Percentiles rank a stretch among this genome's conserved stretches.
phyloP scores from a whole-genome alignment of 1,140 invertebrate species.

The Thaumetopoea pityocampa region DNA sequence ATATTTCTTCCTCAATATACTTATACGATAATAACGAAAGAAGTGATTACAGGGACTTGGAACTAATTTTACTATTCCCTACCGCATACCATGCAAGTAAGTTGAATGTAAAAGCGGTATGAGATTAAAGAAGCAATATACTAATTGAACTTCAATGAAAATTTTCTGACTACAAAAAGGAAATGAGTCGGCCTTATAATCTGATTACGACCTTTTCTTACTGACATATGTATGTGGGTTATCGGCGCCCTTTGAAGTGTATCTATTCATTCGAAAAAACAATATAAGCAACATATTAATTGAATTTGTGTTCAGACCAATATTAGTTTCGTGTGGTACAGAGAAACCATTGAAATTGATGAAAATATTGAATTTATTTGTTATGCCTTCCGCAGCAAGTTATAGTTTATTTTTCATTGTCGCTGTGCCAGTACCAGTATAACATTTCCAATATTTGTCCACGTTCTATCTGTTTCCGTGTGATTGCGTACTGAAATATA shows the following conservation, averaged over 20 bases:
- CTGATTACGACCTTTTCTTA: constrained; percentile 26
- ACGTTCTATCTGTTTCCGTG: constrained; percentile 44
- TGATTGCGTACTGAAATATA: constrained; percentile 24
- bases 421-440: constrained; percentile 1
- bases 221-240: constrained; percentile 34
- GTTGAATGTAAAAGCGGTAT: constrained; percentile 7
- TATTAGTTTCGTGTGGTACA: constrained; percentile 1
- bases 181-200: constrained; percentile 17
- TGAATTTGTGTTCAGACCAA: constrained; percentile 5
- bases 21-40: too few relatives aligned
- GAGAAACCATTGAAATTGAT: not conserved
- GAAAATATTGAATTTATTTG: not conserved
- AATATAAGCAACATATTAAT: too few relatives aligned
- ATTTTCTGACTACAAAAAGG: constrained; percentile 13
- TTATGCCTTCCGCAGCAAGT: not conserved
- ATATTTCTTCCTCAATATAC: too few relatives aligned
- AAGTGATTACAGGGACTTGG: too few relatives aligned
- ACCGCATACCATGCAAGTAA: not conserved
- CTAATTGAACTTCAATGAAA: constrained; percentile 8
- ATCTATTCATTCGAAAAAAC: constrained; percentile 12
- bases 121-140: constrained; percentile 8
- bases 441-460: constrained; percentile 38
- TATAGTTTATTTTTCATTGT: constrained; percentile 11
- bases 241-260: constrained; percentile 30
- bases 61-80: not conserved